phyloP scores from a whole-genome alignment of 2,888 invertebrate species.

The Xestia xanthographa region DNA sequence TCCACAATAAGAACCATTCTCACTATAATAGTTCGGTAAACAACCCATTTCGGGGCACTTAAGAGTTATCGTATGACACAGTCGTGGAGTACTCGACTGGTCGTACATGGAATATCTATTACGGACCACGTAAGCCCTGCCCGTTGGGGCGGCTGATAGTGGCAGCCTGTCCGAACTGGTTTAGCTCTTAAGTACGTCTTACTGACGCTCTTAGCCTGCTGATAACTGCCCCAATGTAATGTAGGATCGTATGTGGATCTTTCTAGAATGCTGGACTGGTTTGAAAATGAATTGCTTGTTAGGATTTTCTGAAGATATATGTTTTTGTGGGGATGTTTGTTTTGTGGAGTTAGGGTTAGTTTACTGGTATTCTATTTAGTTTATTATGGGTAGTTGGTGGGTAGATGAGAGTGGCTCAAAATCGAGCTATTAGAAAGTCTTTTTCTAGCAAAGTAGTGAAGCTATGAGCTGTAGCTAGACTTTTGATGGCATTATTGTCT shows the following conservation, averaged over 20 bases:
- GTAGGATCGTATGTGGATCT: conserved; percentile 47
- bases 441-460: background rate
- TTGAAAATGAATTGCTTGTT: conserved; percentile 27
- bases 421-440: background rate
- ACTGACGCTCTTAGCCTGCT: conserved; percentile 71
- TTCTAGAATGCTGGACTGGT: conserved; percentile 40
- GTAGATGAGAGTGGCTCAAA: background rate
- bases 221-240: conserved; percentile 62
- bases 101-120: conserved; percentile 69
- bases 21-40: conserved; percentile 59
- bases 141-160: conserved; percentile 74
- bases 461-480: background rate
- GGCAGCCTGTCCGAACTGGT: conserved; percentile 71
- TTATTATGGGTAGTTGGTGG: background rate
- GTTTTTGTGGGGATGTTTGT: conserved; percentile 18
- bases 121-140: conserved; percentile 66
- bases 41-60: conserved; percentile 68
- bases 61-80: conserved; percentile 71
- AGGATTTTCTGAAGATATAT: conserved; percentile 28
- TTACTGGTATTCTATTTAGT: background rate
- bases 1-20: conserved; percentile 37
- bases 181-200: conserved; percentile 79
- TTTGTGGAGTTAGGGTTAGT: background rate
- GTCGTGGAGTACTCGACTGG: conserved; percentile 45
- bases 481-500: background rate